Evolutionary conservation across 2,113 vertebrate species (phyloP).

Genomic region (Cinclus mexicanus): DNA sequence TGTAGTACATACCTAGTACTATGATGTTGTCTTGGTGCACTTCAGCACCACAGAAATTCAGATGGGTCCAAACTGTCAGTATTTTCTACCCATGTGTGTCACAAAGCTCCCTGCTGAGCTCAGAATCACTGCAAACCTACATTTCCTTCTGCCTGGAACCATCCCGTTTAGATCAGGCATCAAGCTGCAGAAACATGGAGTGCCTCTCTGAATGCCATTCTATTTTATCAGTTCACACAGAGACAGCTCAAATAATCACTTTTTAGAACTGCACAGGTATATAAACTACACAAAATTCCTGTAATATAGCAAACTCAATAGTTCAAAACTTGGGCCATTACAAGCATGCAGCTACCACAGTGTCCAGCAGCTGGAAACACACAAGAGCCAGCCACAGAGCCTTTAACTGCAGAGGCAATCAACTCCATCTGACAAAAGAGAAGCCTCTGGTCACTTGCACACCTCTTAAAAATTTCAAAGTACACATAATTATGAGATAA

Average conservation of each 20-base stretch:
- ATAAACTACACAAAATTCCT: not conserved
- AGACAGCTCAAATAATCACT: not conserved
- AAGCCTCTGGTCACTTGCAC: not conserved
- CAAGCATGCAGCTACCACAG: not conserved
- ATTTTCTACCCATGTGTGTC: not conserved
- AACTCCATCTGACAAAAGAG: not conserved
- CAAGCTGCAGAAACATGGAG: not conserved
- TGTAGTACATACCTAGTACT: no score
- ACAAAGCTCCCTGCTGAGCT: not conserved
- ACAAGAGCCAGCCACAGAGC: not conserved
- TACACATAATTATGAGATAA: not conserved
- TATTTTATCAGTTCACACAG: not conserved
- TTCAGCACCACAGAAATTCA: not conserved
- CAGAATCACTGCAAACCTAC: not conserved
- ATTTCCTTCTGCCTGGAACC: not conserved
- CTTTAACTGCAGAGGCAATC: not conserved
- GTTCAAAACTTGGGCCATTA: not conserved
- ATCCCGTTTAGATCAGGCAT: not conserved
- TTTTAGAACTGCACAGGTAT: not conserved
- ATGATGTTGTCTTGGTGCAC: not conserved
- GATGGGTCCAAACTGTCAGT: rapidly evolving
- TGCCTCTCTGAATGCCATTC: not conserved
- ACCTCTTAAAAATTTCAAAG: not conserved
- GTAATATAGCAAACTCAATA: not conserved
- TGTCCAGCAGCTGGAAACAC: not conserved